Evolutionary conservation across 2,113 vertebrate species (phyloP).

Genomic region (Centropristis striata): DNA sequence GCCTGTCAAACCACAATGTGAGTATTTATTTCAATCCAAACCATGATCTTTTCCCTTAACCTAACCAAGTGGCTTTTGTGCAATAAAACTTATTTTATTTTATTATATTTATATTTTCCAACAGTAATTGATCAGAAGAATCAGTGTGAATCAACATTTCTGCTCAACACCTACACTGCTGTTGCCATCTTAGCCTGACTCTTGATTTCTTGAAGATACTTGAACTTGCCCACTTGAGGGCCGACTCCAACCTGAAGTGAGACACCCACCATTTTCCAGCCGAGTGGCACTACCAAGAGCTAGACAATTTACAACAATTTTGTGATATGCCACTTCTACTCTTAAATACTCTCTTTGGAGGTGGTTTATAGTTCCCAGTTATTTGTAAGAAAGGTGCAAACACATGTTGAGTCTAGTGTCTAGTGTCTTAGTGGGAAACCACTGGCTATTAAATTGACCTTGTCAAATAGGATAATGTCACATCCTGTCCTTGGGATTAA

Average conservation of each 20-base stretch:
- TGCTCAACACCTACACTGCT: not conserved
- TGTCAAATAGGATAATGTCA: slow-evolving; percentile 22
- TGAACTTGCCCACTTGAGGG: not conserved
- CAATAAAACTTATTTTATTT: too few species aligned
- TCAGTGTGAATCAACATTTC: not conserved
- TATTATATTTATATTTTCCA: too few species aligned
- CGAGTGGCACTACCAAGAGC: not conserved
- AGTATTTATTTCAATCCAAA: too few species aligned
- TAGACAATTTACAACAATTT: not conserved
- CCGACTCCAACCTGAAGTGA: too few species aligned
- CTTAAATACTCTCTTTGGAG: not conserved
- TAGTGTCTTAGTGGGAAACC: not conserved
- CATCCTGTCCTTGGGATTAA: slow-evolving; percentile 5
- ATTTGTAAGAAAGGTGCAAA: not conserved
- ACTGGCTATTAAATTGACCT: slow-evolving; percentile 23
- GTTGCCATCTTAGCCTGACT: not conserved
- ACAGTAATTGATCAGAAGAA: too few species aligned
- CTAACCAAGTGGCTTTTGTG: not conserved
- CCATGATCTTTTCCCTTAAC: not conserved
- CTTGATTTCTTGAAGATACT: slow-evolving; percentile 11
- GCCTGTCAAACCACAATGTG: not conserved
- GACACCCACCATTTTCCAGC: not conserved
- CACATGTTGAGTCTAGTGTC: not conserved
- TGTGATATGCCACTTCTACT: not conserved
- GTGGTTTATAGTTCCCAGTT: not conserved